Percentiles rank a stretch among this genome's conserved stretches.
phyloP scores from a whole-genome alignment of 2,888 invertebrate species.

The Apamea anceps region DNA sequence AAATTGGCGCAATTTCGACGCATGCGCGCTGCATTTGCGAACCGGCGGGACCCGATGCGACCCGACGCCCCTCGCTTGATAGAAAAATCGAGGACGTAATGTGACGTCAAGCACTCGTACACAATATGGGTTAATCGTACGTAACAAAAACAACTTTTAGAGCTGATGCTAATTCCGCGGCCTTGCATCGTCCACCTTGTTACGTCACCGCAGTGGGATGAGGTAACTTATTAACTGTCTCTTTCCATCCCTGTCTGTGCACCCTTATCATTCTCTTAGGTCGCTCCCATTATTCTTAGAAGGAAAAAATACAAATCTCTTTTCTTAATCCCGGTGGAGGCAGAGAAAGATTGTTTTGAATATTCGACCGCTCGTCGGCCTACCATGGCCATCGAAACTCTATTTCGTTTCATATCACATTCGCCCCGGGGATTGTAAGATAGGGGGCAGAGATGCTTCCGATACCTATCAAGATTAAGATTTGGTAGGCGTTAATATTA shows the following conservation, averaged over 20 bases:
- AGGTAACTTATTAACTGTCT: slow-evolving; percentile 67
- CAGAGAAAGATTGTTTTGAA: slow-evolving; percentile 78
- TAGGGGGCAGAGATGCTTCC: slow-evolving; percentile 58
- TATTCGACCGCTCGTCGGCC: slow-evolving; percentile 68
- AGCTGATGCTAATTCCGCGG: slow-evolving; percentile 64
- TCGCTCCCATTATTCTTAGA: slow-evolving; percentile 74
- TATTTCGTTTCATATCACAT: slow-evolving; percentile 71
- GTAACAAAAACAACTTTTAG: slow-evolving; percentile 83
- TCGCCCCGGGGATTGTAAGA: slow-evolving; percentile 64
- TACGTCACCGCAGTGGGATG: slow-evolving; percentile 34
- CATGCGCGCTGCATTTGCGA: slow-evolving; percentile 85
- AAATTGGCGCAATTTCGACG: slow-evolving; percentile 90
- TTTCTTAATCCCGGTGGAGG: slow-evolving; percentile 75
- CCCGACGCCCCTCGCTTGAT: slow-evolving; percentile 87
- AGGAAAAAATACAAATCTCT: slow-evolving; percentile 77
- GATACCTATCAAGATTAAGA: slow-evolving; percentile 65
- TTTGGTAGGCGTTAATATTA: slow-evolving; percentile 66
- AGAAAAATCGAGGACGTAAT: slow-evolving; percentile 89
- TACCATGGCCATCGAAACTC: slow-evolving; percentile 67
- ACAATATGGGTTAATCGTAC: slow-evolving; percentile 87
- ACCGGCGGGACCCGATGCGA: slow-evolving; percentile 85
- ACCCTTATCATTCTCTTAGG: slow-evolving; percentile 69
- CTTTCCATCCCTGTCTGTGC: slow-evolving; percentile 57
- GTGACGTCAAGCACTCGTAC: slow-evolving; percentile 87
- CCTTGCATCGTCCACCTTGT: slow-evolving; percentile 49